Conservation (phyloP, 2,797 vertebrate species). For the Trematomus bernacchii region DNA sequence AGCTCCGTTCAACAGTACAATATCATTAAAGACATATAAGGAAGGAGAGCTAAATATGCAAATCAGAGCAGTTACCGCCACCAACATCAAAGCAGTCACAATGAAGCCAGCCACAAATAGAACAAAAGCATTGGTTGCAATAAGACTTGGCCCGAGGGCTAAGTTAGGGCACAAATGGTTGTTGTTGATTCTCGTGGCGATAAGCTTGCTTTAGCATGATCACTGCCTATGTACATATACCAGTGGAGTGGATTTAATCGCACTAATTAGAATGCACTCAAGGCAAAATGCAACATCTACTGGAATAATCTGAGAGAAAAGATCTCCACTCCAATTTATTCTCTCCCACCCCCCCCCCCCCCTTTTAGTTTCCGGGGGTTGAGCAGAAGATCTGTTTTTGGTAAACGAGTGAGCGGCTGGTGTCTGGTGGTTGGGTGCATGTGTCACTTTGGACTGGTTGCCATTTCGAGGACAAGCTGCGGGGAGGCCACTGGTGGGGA, state of each 20-base stretch:
- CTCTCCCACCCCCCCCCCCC: conserved; percentile 49
- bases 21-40: conserved; percentile 82
- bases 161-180: conserved; percentile 84
- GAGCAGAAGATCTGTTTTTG: conserved; percentile 78
- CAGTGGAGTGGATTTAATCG: conserved; percentile 89
- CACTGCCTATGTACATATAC: conserved; percentile 86
- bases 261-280: conserved; percentile 90
- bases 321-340: conserved; percentile 87
- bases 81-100: conserved; percentile 86
- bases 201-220: conserved; percentile 89
- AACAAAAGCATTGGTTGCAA: conserved; percentile 88
- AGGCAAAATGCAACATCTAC: conserved; percentile 87
- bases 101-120: conserved; percentile 86
- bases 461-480: conserved; percentile 84
- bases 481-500: conserved; percentile 63
- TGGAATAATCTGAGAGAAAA: conserved; percentile 88
- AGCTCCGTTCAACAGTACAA: conserved; percentile 66
- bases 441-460: conserved; percentile 85
- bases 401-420: conserved; percentile 77
- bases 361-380: conserved; percentile 65
- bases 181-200: conserved; percentile 90
- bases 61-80: conserved; percentile 82
- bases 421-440: conserved; percentile 82
- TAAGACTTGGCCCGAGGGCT: conserved; percentile 84
- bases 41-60: conserved; percentile 80